A percentile compares a stretch with the other conserved stretches of the same genome.
Evolutionary conservation across 1,140 invertebrate genomes (phyloP).

Genomic region (Panulirus ornatus): DNA sequence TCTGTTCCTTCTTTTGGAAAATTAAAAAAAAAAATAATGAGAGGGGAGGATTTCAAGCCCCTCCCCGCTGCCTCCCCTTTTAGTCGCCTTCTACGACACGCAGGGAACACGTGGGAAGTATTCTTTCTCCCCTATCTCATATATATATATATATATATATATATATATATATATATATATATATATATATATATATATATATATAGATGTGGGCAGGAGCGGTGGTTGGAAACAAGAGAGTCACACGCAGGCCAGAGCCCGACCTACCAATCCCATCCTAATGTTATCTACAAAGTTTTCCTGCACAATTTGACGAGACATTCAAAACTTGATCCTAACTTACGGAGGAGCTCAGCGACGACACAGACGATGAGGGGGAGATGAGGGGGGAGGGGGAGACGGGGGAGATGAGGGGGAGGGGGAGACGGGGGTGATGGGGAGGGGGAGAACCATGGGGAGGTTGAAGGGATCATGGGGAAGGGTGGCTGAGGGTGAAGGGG

Average conservation of each 20-base stretch:
- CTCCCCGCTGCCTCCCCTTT: too few species aligned
- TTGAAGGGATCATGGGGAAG: neutral
- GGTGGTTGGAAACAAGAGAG: neutral
- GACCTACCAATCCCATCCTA: neutral
- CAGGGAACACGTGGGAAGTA: too few species aligned
- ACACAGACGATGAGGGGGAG: too few species aligned
- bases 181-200: too few species aligned
- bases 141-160: too few species aligned
- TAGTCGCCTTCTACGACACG: too few species aligned
- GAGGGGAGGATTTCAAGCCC: too few species aligned
- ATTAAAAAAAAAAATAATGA: too few species aligned
- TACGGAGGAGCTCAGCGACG: neutral
- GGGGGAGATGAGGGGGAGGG: neutral
- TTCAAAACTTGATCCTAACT: constrained; percentile 38
- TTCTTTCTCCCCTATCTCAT: too few species aligned
- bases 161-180: too few species aligned
- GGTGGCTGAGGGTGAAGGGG: neutral
- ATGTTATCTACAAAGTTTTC: constrained; percentile 7
- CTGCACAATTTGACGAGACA: constrained; percentile 22
- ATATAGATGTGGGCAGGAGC: neutral
- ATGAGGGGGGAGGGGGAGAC: neutral
- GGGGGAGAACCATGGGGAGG: neutral
- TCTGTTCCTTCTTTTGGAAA: too few species aligned
- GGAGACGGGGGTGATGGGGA: neutral
- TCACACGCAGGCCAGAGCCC: neutral